Conservation (phyloP, 2,888 invertebrate species). For the Dermolepida albohirtum region DNA sequence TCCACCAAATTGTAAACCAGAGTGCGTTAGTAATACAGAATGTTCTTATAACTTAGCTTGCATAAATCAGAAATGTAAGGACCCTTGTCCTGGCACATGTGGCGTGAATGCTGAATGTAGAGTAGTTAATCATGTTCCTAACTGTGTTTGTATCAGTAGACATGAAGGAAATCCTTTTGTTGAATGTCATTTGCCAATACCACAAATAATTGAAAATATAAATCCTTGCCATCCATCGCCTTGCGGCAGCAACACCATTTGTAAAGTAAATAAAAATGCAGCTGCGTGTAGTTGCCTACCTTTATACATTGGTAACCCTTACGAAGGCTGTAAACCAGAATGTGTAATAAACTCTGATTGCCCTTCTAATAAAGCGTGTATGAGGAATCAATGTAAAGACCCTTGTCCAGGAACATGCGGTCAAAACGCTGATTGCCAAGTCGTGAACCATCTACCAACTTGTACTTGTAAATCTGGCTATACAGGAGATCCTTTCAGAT, state of each 20-base stretch:
- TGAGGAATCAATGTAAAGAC: conserved; percentile 76
- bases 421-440: conserved; percentile 77
- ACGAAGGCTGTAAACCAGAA: conserved; percentile 80
- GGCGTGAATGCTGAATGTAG: conserved; percentile 73
- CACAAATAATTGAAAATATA: conserved; percentile 60
- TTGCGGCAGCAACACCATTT: conserved; percentile 75
- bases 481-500: conserved; percentile 70
- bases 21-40: conserved; percentile 78
- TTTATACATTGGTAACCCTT: conserved; percentile 76
- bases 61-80: conserved; percentile 74
- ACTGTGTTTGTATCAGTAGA: conserved; percentile 70
- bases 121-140: conserved; percentile 76
- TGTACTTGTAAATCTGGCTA: conserved; percentile 75
- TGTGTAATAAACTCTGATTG: conserved; percentile 81
- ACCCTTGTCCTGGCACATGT: conserved; percentile 75
- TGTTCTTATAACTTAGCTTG: conserved; percentile 73
- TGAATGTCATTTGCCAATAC: conserved; percentile 61
- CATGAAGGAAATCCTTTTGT: conserved; percentile 77
- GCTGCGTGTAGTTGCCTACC: conserved; percentile 75
- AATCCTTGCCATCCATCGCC: conserved; percentile 76
- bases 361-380: conserved; percentile 76
- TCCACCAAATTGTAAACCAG: conserved; percentile 82
- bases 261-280: conserved; percentile 72
- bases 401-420: conserved; percentile 83
- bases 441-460: conserved; percentile 81